Evolutionary conservation across 2,797 vertebrate genomes (phyloP).

Genomic region (Argya squamiceps): DNA sequence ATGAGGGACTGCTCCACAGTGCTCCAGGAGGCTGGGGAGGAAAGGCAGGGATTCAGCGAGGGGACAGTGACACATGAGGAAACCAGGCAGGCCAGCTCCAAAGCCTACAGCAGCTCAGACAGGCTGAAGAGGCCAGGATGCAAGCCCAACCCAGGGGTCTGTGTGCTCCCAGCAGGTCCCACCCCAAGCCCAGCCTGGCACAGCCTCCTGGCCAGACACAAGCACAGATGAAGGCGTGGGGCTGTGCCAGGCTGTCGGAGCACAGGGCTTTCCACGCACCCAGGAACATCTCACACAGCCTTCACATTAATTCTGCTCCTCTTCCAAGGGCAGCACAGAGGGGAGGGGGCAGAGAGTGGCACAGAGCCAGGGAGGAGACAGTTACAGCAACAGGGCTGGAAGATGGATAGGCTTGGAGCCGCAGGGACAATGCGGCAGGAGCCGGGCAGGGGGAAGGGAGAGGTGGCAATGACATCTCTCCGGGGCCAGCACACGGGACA

Average conservation of each 20-base stretch:
- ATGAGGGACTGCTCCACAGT: slow-evolving; percentile 88
- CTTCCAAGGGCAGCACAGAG: background rate
- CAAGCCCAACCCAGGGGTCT: background rate
- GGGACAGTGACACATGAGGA: background rate
- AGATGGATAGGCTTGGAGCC: slow-evolving; percentile 36
- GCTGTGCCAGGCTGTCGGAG: background rate
- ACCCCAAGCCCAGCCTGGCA: background rate
- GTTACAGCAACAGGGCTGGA: slow-evolving; percentile 27
- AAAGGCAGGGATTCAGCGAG: background rate
- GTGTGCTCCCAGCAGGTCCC: background rate
- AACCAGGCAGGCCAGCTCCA: background rate
- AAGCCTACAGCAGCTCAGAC: background rate
- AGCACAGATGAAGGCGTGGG: accelerated
- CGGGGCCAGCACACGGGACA: background rate
- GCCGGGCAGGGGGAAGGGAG: slow-evolving; percentile 27
- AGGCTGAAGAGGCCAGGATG: background rate
- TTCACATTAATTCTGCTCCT: slow-evolving; percentile 6
- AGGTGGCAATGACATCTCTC: slow-evolving; percentile 14
- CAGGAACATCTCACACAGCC: background rate
- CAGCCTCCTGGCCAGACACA: background rate
- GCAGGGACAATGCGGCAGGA: slow-evolving; percentile 54
- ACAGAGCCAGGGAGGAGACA: background rate
- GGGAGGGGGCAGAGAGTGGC: slow-evolving; percentile 44
- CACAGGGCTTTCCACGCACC: background rate
- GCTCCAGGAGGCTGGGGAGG: slow-evolving; percentile 86